Evolutionary conservation across 92 coral and sea anemone genomes (phyloP), one percentile per base, ranked within the genome.

Genomic region (Porites evermanni): DNA sequence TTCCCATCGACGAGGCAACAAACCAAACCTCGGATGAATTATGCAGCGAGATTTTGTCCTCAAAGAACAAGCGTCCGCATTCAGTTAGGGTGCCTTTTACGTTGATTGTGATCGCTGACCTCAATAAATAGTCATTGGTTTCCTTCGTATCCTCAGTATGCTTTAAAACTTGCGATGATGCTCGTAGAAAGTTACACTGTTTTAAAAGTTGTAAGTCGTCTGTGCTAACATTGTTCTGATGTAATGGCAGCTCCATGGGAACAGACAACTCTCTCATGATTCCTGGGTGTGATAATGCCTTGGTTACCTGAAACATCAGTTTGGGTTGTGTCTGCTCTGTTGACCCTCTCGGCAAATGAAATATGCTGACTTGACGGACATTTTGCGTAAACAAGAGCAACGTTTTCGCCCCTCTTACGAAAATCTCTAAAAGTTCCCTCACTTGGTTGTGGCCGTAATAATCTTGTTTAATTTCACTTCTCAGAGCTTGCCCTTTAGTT

Each of bases 381-480:
- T 93, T 89, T 77, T 95, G 98, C 26, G 98, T 95, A 76, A 89
- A 95, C 53, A 93, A 88, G 26, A 95, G 93, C 75, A 95, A 84
- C 9, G 90, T 91, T 44, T 92, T 89, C 2, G 97, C 92, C 12
- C 92, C 88, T 19, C 80, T 32, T 11, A 82, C 82, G 19, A 95
- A 88, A 64, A 88, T 91, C 29, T 76, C 29, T 44, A 95, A 74
- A 18, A 95, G 85, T 24, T 91, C 87, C 54, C 79, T 73, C 78
- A 95, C 85, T 66, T 95, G 80, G 53, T 75, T 47, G 14, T 67
- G 75, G 72, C 85, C 91, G 75, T 95, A 95, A 77, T 77, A 87
- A 19, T 88, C 77, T 1, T 91, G 70, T 81, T 91, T 93, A 63
- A 95, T 93, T 58, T 87, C 91, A 64, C 98, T 95, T 29, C 76